Conservation (phyloP, 2,888 invertebrate species). For the Caradrina kadenii region DNA sequence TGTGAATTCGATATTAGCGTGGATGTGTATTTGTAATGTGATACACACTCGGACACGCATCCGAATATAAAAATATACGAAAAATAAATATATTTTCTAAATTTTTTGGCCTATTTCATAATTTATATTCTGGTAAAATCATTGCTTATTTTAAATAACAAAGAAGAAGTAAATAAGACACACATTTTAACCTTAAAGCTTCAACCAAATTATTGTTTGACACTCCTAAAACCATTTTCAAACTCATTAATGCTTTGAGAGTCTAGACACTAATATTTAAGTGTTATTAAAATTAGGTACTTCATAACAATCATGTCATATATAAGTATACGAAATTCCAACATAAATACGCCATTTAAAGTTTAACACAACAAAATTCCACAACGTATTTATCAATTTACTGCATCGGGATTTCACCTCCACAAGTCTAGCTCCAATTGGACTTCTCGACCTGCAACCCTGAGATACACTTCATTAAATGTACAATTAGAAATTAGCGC, state of each 20-base stretch:
- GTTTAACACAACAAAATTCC: not conserved
- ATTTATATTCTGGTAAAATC: no score
- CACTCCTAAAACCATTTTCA: no score
- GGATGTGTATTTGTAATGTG: constrained; percentile 41
- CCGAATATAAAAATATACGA: constrained; percentile 6
- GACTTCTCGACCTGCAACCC: constrained; percentile 43
- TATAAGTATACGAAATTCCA: not conserved
- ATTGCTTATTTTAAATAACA: no score
- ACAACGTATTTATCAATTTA: constrained; percentile 8
- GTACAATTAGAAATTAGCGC: constrained; percentile 80
- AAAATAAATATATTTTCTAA: not conserved
- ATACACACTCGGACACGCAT: constrained; percentile 22
- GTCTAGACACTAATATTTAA: not conserved
- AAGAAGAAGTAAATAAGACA: no score
- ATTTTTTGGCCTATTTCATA: not conserved
- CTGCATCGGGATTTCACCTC: not conserved
- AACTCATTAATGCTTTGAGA: no score
- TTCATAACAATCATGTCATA: not conserved
- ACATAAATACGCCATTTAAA: not conserved
- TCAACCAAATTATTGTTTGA: no score
- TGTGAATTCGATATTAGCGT: constrained; percentile 65
- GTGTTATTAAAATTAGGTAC: not conserved
- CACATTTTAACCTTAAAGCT: no score
- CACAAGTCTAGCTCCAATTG: constrained; percentile 36
- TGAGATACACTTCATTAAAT: constrained; percentile 69